phyloP scores from a whole-genome alignment of 92 coral and sea anemone genomes.

The Pocillopora grandis region DNA sequence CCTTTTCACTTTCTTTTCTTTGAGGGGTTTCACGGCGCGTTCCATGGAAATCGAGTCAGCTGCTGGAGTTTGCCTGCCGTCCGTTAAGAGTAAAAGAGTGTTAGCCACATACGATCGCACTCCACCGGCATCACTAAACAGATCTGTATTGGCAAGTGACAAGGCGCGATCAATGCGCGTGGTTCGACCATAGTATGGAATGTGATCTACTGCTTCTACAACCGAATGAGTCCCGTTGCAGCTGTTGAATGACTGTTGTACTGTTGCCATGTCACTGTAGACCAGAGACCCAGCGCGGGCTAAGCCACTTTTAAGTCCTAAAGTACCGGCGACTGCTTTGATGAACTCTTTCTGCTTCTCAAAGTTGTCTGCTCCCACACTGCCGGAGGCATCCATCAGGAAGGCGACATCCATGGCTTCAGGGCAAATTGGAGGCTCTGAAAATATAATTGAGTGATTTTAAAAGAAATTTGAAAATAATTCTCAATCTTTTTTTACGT shows the following conservation, averaged over 20 bases:
- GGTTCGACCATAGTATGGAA: conserved; percentile 65
- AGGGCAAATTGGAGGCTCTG: conserved; percentile 40
- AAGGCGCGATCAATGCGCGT: conserved; percentile 71
- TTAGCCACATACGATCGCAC: conserved; percentile 68
- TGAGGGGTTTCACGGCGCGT: conserved; percentile 60
- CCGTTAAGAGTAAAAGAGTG: conserved; percentile 67
- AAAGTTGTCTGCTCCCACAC: conserved; percentile 59
- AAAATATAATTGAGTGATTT: neutral
- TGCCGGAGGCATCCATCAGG: conserved; percentile 60
- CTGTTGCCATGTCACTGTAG: conserved; percentile 55
- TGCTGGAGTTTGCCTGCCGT: conserved; percentile 70
- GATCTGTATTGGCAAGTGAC: conserved; percentile 45
- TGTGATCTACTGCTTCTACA: conserved; percentile 36
- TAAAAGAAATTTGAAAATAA: no score
- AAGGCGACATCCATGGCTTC: conserved; percentile 59
- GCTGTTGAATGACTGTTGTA: conserved; percentile 24
- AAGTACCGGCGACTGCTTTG: conserved; percentile 38
- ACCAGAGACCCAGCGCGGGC: conserved; percentile 52
- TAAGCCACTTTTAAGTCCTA: conserved; percentile 37
- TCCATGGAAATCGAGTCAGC: conserved; percentile 58
- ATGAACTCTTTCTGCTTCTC: conserved; percentile 56
- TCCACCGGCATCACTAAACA: conserved; percentile 61
- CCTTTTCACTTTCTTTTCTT: conserved; percentile 54
- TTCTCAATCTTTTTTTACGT: no score
- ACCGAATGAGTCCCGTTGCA: conserved; percentile 31